Conservation (phyloP, 2,888 invertebrate genomes). For the Drosophila merina region DNA sequence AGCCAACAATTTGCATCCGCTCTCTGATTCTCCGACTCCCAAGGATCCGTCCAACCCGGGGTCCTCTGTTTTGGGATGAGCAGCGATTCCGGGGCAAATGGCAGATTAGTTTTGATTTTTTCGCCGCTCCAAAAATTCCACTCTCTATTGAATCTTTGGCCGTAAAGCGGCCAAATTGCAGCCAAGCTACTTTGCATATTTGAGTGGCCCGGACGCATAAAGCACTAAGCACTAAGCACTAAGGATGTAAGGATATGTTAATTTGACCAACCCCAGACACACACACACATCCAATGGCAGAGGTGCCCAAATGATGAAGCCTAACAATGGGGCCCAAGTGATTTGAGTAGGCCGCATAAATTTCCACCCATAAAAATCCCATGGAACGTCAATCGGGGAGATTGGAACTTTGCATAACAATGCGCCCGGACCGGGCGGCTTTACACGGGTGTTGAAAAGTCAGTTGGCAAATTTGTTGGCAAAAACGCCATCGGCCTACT, state of each 20-base stretch:
- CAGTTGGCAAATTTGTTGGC: conserved; percentile 31
- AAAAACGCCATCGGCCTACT: conserved; percentile 75
- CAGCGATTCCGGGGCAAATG: conserved; percentile 60
- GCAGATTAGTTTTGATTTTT: conserved; percentile 80
- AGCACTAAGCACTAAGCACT: conserved; percentile 44
- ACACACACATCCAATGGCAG: conserved; percentile 28
- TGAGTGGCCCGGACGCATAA: conserved; percentile 66
- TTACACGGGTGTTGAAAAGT: conserved; percentile 31
- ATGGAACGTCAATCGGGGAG: conserved; percentile 39
- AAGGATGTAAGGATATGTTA: conserved; percentile 76
- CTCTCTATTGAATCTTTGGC: conserved; percentile 74
- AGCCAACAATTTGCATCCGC: conserved; percentile 72
- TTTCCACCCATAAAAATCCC: conserved; percentile 64
- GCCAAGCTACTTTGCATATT: conserved; percentile 76
- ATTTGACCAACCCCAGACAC: conserved; percentile 52
- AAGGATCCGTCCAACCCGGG: not conserved
- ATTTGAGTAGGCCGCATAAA: conserved; percentile 71
- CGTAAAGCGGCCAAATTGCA: conserved; percentile 78
- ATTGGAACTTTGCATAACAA: conserved; percentile 72
- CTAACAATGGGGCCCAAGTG: conserved; percentile 77
- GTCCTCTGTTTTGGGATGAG: conserved; percentile 11
- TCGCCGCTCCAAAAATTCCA: conserved; percentile 52
- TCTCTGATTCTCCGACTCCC: conserved; percentile 20
- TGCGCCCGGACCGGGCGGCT: conserved; percentile 18
- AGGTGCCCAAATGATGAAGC: conserved; percentile 72